A percentile compares a stretch with the other conserved stretches of the same genome.
Conservation (phyloP, 2,888 invertebrate genomes). For the Drosophila ezoana region DNA sequence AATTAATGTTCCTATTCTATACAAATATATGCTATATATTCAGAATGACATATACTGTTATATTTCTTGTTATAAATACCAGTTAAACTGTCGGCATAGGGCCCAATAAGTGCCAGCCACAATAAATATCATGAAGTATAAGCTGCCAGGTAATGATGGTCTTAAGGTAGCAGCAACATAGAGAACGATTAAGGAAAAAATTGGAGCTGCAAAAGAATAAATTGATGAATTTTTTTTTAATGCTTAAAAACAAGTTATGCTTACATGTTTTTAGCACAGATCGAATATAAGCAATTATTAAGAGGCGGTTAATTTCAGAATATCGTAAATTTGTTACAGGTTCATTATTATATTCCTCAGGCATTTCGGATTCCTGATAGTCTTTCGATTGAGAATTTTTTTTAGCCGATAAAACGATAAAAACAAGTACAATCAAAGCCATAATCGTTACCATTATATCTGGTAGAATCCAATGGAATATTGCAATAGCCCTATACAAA, state of each 20-base stretch:
- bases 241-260: background rate
- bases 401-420: conserved; percentile 21
- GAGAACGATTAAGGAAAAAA: conserved; percentile 52
- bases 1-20: too few relatives aligned
- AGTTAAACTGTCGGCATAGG: conserved; percentile 32
- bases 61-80: conserved; percentile 30
- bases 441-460: conserved; percentile 43
- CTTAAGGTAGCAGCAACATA: conserved; percentile 86
- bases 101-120: conserved; percentile 93
- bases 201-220: conserved; percentile 47
- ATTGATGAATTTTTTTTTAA: background rate
- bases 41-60: too few relatives aligned
- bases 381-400: background rate
- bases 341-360: background rate
- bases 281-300: conserved; percentile 59
- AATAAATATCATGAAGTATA: conserved; percentile 94
- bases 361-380: background rate
- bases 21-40: too few relatives aligned
- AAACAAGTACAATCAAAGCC: conserved; percentile 34
- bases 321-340: background rate
- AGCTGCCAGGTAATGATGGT: conserved; percentile 91
- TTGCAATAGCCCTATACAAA: conserved; percentile 24
- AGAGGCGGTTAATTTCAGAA: conserved; percentile 53
- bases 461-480: conserved; percentile 55
- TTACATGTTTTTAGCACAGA: conserved; percentile 57